Evolutionary conservation across 2,113 vertebrate genomes (phyloP), one percentile per base, ranked within the genome.

Genomic region (Scartelaos histophorus): DNA sequence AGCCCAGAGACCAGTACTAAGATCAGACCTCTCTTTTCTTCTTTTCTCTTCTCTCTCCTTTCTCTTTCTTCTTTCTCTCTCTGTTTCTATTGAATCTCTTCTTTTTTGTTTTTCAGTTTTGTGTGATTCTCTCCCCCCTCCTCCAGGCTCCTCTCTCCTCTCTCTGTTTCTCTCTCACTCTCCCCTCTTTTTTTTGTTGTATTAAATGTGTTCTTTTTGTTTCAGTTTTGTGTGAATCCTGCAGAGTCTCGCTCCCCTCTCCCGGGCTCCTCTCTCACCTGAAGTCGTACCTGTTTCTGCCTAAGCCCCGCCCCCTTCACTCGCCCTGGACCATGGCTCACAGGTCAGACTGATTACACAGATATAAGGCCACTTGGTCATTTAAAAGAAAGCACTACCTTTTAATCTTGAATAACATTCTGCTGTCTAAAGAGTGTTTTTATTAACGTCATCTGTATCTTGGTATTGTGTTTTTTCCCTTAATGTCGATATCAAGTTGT

Each of bases 261-360:
- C 93, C 10, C 58, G 89, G 81, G 80, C 80, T 16, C 78, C 85
- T 83, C 84, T 73, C 77, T 43, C 74, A 90, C 71, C 68, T 94
- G 24, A 82, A 80, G 0, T 86, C 77, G 22, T 79, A 89, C n/a
- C 78, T 96, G 10, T 94, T 1, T 51, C 16, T 6, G 51, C 51
- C 19, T 16, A 13, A 15, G 46, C 13, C 46, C 51, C 51, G 17
- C 51, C 51, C 51, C 19, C 51, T 53, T 7, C 7, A 19, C 17
- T 53, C 51, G 17, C 51, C 51, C 17, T 53, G 51, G 51, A 53
- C 51, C 6, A 16, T n/a, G 17, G 51, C 51, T 12, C 54, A 22
- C n/a, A 57, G 54, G 54, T 57, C 49, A n/a, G 17, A 29, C 29
- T 29, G 29, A 29, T 29, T 29, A 29, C 29, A 29, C 29, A 29